Evolutionary conservation across 2,113 vertebrate genomes (phyloP), one percentile per base, ranked within the genome.

Genomic region (Hippocampus mohnikei): DNA sequence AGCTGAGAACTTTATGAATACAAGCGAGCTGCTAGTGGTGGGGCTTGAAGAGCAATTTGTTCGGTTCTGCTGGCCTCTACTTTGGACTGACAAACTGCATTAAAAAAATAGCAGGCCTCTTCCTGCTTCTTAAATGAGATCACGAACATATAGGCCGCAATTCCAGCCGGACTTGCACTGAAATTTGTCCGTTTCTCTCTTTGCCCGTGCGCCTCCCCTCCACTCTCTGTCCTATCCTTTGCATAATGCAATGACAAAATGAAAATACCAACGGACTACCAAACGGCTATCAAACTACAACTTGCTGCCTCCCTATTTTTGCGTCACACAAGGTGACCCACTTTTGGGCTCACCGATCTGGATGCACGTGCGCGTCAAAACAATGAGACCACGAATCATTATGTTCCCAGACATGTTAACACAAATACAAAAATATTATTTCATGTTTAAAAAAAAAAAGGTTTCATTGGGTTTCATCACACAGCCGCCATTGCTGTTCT

Each of bases 391-490:
- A 27, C 27, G 27, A 27, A 2, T 27, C 27, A 27, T 1, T 29
- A 3, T 29, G 29, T 29, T 29, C 29, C 29, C 29, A 33, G 29
- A 29, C 29, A 29, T 29, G 29, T 33, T 33, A 33, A 33, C 4
- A 5, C 29, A 33, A 33, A 33, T 5, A 5, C 2, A 33, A 33
- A 33, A 33, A 33, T 5, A 33, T 33, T 33, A 33, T 33, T 33
- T 33, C 29, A 33, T 33, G 29, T 33, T 33, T 0, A 33, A 33
- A 33, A 33, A 33, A 33, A 33, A 5, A 33, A 33, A 5, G 82
- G 87, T 92, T 91, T 90, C 87, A 70, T 85, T 84, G 55, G 65
- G 81, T 91, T 92, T 91, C 88, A 90, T 92, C 90, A 92, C 75
- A 58, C 59, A 68, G 68, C 8, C 16, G 48, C 42, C 60, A 74